phyloP scores from a whole-genome alignment of 92 coral and sea anemone genomes.

The Actinernus sp. region DNA sequence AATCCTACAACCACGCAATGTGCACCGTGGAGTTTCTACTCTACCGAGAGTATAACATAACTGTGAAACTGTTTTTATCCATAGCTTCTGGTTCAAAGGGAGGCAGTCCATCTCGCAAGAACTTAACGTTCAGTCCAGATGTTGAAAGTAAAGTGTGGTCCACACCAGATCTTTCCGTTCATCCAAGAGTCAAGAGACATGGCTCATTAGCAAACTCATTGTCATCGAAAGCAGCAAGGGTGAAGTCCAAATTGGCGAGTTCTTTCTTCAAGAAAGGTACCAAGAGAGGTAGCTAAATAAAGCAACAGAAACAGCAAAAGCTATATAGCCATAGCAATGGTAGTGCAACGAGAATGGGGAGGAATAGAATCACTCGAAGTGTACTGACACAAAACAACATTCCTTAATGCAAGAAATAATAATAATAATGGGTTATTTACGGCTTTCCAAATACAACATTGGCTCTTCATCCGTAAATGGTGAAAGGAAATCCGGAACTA shows the following conservation, averaged over 20 bases:
- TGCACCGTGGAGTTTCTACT: too few species aligned
- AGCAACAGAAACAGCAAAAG: too few species aligned
- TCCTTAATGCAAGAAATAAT: not conserved
- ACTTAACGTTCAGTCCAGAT: slow-evolving; percentile 39
- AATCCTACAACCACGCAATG: too few species aligned
- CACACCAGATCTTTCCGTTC: slow-evolving; percentile 49
- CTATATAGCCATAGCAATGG: too few species aligned
- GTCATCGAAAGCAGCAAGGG: slow-evolving; percentile 80
- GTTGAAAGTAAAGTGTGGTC: slow-evolving; percentile 34
- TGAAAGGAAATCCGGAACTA: too few species aligned
- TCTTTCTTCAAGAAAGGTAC: slow-evolving; percentile 89
- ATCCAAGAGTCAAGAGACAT: slow-evolving; percentile 74
- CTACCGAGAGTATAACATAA: too few species aligned
- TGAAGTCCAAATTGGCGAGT: slow-evolving; percentile 75
- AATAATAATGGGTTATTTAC: not conserved
- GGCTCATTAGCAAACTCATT: slow-evolving; percentile 74
- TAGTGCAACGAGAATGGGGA: not conserved
- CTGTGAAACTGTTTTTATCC: too few species aligned
- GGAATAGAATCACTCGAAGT: too few species aligned
- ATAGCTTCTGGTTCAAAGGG: not conserved
- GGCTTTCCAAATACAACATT: too few species aligned
- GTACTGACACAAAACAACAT: not conserved
- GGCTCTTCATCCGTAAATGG: too few species aligned
- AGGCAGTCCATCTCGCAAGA: too few species aligned
- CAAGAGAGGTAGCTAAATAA: too few species aligned